These are phyloP conservation scores for Brachionus angularis DNA, from an alignment of 1,140 invertebrate species.

Conservation along the genomic window DNA sequence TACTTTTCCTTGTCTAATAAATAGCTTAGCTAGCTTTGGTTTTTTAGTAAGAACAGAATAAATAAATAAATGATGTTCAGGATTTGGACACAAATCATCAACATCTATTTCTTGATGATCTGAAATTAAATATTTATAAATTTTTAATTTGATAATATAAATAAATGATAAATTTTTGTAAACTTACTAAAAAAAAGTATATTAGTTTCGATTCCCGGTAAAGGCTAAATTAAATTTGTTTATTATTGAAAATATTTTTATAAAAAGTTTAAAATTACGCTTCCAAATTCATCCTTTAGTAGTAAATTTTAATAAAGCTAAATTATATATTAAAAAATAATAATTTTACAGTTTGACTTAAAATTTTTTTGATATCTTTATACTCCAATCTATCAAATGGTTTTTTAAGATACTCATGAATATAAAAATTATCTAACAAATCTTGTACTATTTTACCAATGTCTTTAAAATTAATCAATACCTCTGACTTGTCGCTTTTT, in stretches of 20 bases:
- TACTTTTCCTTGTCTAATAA: slow-evolving; percentile 30
- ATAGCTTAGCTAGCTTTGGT: slow-evolving; percentile 11
- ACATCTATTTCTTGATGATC: neutral
- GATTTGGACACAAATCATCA: slow-evolving; percentile 2
- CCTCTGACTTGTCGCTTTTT: neutral
- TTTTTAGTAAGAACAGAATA: slow-evolving; percentile 20
- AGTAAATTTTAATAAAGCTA: neutral
- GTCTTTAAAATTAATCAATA: neutral
- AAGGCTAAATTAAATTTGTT: too few species aligned
- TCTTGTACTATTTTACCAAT: neutral
- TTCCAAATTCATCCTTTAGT: neutral
- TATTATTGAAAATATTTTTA: neutral
- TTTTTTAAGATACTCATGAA: slow-evolving; percentile 4
- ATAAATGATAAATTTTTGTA: neutral
- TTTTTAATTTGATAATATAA: neutral
- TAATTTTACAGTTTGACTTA: neutral
- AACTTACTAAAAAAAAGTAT: slow-evolving; percentile 30
- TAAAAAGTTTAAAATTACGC: neutral
- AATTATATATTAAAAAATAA: neutral
- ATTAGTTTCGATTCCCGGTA: neutral
- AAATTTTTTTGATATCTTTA: neutral
- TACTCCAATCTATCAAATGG: neutral
- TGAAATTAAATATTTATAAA: neutral
- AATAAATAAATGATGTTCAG: slow-evolving; percentile 23
- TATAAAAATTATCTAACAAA: slow-evolving; percentile 11